Conservation (phyloP, 2,797 vertebrate species). For the Eulemur albifrons region DNA sequence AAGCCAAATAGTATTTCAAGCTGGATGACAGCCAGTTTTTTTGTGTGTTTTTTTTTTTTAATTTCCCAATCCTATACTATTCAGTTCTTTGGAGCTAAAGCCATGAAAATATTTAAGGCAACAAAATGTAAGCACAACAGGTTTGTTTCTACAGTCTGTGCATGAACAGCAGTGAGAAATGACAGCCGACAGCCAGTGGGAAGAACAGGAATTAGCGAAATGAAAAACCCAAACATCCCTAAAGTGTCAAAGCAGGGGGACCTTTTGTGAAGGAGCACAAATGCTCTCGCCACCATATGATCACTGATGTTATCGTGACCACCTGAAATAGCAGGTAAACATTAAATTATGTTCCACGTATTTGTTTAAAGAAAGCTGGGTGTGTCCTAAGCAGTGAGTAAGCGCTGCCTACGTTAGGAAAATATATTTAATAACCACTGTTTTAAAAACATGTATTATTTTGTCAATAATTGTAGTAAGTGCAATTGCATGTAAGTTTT, state of each 20-base stretch:
- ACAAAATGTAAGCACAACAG: background rate
- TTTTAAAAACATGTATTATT: background rate
- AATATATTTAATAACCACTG: background rate
- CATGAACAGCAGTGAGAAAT: background rate
- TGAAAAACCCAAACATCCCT: background rate
- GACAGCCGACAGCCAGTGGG: background rate
- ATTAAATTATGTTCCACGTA: background rate
- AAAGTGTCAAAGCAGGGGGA: background rate
- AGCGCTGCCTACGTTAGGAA: background rate
- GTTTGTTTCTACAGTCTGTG: background rate
- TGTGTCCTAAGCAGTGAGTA: background rate
- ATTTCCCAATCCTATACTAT: background rate
- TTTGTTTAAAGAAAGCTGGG: background rate
- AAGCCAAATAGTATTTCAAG: background rate
- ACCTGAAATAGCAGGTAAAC: background rate
- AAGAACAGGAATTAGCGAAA: background rate
- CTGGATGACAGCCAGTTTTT: background rate
- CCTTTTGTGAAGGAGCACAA: background rate
- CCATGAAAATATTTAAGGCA: constrained; percentile 18
- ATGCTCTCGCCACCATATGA: background rate
- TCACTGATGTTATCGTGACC: background rate
- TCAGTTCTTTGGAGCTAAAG: background rate
- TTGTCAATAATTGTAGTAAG: background rate
- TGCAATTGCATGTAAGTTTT: background rate
- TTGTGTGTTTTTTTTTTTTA: background rate